These are phyloP conservation scores for Meloidogyne floridensis DNA, from an alignment of 1,140 invertebrate species.

Conservation along the genomic window DNA sequence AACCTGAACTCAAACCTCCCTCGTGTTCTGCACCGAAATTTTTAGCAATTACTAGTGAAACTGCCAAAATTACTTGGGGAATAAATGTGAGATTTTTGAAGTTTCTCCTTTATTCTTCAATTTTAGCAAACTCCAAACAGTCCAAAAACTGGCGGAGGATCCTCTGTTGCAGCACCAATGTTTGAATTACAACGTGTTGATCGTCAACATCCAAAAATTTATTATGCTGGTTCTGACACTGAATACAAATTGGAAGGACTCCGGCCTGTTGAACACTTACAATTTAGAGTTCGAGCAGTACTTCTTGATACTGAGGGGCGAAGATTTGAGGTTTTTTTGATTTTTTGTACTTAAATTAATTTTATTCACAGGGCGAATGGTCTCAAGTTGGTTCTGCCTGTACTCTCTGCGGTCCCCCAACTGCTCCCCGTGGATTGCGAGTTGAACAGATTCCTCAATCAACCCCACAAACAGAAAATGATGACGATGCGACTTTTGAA, in stretches of 20 bases:
- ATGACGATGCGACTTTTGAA: neutral
- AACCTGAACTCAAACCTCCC: constrained; percentile 16
- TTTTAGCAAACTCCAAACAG: neutral
- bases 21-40: constrained; percentile 42
- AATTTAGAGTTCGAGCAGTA: constrained; percentile 54
- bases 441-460: constrained; percentile 15
- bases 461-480: neutral
- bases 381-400: constrained; percentile 56
- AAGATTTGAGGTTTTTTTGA: constrained; percentile 41
- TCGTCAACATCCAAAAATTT: constrained; percentile 52
- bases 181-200: constrained; percentile 59
- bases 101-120: too few species aligned
- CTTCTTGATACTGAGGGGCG: constrained; percentile 53
- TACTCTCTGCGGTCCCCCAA: constrained; percentile 44
- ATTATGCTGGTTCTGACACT: constrained; percentile 51
- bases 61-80: constrained; percentile 41
- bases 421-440: constrained; percentile 46
- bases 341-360: neutral
- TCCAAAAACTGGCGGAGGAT: neutral
- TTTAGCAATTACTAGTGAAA: constrained; percentile 29
- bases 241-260: constrained; percentile 49
- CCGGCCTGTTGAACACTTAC: constrained; percentile 56
- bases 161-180: constrained; percentile 37
- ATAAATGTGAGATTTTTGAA: neutral
- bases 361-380: constrained; percentile 47